Conservation (phyloP, 2,888 invertebrate genomes). For the Meiosimyza decipiens region DNA sequence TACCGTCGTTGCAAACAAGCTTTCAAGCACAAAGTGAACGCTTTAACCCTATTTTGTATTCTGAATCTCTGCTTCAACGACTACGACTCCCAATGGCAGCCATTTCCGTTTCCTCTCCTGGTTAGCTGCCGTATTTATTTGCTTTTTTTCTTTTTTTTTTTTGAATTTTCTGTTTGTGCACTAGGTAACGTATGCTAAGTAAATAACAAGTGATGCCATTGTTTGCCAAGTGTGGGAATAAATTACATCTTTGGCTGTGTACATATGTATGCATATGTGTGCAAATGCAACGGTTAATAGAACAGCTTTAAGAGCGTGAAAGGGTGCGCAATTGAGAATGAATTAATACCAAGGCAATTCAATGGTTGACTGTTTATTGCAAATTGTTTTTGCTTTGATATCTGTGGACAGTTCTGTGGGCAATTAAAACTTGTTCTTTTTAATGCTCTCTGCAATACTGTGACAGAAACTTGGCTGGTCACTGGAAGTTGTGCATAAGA, state of each 20-base stretch:
- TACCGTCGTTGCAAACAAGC: conserved; percentile 28
- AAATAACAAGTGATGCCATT: conserved; percentile 23
- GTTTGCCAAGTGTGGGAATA: conserved; percentile 31
- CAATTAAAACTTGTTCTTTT: too few species aligned
- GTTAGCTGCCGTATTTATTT: conserved; percentile 1
- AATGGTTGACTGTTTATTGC: too few species aligned
- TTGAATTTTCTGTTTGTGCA: not conserved
- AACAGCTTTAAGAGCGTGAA: too few species aligned
- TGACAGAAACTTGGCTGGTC: too few species aligned
- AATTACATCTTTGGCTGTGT: conserved; percentile 5
- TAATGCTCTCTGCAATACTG: too few species aligned
- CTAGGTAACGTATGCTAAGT: conserved; percentile 28
- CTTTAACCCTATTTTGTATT: conserved; percentile 13
- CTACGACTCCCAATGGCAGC: conserved; percentile 5
- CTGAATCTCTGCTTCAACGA: not conserved
- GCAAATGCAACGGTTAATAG: too few species aligned
- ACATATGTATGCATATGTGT: too few species aligned
- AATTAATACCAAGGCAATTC: too few species aligned
- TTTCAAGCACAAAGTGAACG: not conserved
- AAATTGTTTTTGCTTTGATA: too few species aligned
- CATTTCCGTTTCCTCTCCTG: conserved; percentile 29
- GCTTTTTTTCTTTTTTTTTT: not conserved
- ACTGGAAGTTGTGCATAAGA: too few species aligned
- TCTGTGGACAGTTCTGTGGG: too few species aligned
- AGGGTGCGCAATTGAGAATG: too few species aligned